Conservation (phyloP, 2,888 invertebrate genomes). For the Tachystola acroxantha region DNA sequence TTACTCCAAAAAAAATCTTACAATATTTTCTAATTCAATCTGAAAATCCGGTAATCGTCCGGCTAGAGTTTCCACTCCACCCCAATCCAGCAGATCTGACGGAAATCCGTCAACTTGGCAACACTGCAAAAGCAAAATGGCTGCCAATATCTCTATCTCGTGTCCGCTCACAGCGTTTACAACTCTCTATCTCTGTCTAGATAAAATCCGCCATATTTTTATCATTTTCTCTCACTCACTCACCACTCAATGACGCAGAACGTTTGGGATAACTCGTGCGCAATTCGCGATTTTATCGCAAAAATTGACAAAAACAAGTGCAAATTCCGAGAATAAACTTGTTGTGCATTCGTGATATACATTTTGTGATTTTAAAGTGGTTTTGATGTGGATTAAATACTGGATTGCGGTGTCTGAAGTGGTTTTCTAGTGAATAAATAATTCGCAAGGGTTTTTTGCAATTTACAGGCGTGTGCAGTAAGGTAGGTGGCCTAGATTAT, state of each 20-base stretch:
- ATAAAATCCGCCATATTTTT: neutral
- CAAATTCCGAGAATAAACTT: neutral
- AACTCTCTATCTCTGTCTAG: neutral
- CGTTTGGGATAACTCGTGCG: neutral
- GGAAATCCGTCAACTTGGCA: too few species aligned
- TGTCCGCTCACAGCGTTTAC: too few species aligned
- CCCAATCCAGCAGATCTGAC: too few species aligned
- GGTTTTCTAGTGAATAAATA: neutral
- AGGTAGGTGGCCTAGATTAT: slow-evolving; percentile 3
- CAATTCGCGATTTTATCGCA: slow-evolving; percentile 4
- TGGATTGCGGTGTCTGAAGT: slow-evolving; percentile 1
- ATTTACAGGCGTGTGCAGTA: neutral
- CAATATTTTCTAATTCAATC: too few species aligned
- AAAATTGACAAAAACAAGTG: slow-evolving; percentile 3
- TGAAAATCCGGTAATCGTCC: too few species aligned
- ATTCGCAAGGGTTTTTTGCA: too few species aligned
- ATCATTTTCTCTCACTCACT: slow-evolving; percentile 1
- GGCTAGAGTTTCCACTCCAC: too few species aligned
- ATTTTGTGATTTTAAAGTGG: neutral
- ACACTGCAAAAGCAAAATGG: too few species aligned
- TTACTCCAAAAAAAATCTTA: too few species aligned
- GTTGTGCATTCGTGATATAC: neutral
- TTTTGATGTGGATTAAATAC: neutral
- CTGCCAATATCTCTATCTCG: too few species aligned
- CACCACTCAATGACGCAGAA: slow-evolving; percentile 6